Evolutionary conservation across 2,888 invertebrate species (phyloP).

Genomic region (Bembecia ichneumoniformis): DNA sequence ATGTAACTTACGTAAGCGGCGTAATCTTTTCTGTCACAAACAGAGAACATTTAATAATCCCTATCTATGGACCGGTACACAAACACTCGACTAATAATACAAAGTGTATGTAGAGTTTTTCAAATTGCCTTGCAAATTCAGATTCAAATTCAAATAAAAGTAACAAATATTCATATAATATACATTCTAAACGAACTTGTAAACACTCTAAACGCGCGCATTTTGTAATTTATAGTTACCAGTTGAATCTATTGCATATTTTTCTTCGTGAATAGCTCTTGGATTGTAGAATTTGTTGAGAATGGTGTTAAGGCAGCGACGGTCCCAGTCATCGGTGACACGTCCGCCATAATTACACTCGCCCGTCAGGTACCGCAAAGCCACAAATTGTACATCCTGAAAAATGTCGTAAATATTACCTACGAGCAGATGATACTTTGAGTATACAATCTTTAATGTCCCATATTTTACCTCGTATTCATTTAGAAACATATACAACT

Average conservation of each 20-base stretch:
- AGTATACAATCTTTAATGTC: not conserved
- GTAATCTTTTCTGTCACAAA: too few relatives aligned
- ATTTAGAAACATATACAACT: conserved; percentile 89
- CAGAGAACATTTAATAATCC: too few relatives aligned
- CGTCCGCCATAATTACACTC: conserved; percentile 97
- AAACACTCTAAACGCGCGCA: not conserved
- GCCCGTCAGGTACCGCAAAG: conserved; percentile 90
- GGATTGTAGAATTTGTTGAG: conserved; percentile 84
- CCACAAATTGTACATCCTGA: conserved; percentile 86
- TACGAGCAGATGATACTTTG: not conserved
- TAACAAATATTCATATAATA: too few relatives aligned
- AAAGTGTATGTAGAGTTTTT: too few relatives aligned
- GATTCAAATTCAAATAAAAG: too few relatives aligned
- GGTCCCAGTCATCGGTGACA: conserved; percentile 96
- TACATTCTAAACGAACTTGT: conserved; percentile 59
- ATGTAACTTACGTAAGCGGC: too few relatives aligned
- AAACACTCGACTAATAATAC: too few relatives aligned
- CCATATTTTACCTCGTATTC: conserved; percentile 76
- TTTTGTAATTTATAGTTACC: conserved; percentile 35
- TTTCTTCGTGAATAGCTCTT: conserved; percentile 73
- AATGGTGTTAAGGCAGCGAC: conserved; percentile 87
- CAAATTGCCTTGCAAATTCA: too few relatives aligned
- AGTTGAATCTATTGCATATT: conserved; percentile 78
- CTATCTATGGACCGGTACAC: too few relatives aligned
- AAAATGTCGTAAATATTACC: too few relatives aligned